Percentiles rank a stretch among this genome's conserved stretches.
These are phyloP conservation scores for Arenaria interpres DNA, from an alignment of 2,113 vertebrate species.

Conservation along the genomic window DNA sequence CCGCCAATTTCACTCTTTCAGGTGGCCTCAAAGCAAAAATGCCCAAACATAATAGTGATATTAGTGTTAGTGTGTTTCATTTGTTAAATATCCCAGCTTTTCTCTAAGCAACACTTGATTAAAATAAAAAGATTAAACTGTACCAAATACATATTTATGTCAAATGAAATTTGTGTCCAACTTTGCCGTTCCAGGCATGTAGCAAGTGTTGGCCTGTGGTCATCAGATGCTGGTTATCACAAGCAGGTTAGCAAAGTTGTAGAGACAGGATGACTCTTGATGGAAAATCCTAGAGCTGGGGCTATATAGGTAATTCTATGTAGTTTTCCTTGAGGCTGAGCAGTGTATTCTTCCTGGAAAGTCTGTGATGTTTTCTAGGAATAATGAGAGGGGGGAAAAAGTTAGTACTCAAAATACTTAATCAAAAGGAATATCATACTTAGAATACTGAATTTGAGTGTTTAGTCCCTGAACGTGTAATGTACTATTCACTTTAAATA, in stretches of 20 bases:
- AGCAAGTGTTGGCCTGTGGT: background rate
- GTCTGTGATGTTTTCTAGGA: background rate
- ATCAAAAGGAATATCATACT: background rate
- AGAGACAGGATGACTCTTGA: background rate
- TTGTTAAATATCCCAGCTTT: background rate
- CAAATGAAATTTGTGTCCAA: background rate
- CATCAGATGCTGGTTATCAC: background rate
- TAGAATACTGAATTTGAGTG: background rate
- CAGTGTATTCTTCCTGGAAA: background rate
- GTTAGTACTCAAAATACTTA: background rate
- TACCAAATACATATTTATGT: background rate
- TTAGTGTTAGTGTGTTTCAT: background rate
- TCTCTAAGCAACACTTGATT: background rate
- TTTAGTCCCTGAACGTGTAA: background rate
- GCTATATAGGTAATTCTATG: accelerated
- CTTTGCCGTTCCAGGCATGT: background rate
- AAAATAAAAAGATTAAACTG: background rate
- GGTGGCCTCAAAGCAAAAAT: background rate
- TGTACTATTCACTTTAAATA: background rate
- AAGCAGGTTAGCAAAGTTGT: background rate
- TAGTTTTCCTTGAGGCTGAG: background rate
- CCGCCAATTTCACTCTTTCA: background rate
- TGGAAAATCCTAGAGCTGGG: background rate
- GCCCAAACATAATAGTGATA: background rate
- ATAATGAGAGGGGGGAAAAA: background rate